Conservation (phyloP, 2,888 invertebrate genomes). For the Cephus runcator region DNA sequence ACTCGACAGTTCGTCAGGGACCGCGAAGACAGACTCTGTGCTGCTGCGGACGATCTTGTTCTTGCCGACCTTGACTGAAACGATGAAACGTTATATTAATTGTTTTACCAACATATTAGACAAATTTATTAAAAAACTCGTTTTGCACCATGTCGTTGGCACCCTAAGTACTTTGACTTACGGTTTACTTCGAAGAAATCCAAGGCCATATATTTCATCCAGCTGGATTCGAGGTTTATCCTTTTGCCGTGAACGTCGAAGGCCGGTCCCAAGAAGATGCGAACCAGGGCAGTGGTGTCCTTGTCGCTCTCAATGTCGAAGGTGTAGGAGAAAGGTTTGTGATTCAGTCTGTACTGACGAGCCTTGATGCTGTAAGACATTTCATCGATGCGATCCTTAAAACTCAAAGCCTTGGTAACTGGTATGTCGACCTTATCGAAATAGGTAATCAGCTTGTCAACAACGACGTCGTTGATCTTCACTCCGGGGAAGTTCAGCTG, state of each 20-base stretch:
- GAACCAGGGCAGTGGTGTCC: constrained; percentile 70
- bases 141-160: too few relatives aligned
- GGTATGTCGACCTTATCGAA: constrained; percentile 75
- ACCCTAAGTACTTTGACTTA: too few relatives aligned
- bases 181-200: background rate
- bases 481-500: constrained; percentile 73
- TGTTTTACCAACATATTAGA: too few relatives aligned
- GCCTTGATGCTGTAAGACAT: constrained; percentile 68
- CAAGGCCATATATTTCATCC: background rate
- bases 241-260: too few relatives aligned
- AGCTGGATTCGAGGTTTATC: background rate
- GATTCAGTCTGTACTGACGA: constrained; percentile 76
- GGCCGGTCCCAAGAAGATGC: constrained; percentile 74
- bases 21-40: constrained; percentile 47
- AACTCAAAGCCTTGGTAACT: constrained; percentile 69
- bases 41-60: constrained; percentile 56
- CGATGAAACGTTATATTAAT: too few relatives aligned
- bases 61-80: constrained; percentile 54
- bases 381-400: constrained; percentile 66
- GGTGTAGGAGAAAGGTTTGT: constrained; percentile 74
- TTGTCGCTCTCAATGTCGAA: constrained; percentile 73
- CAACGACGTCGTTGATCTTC: constrained; percentile 71
- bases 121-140: too few relatives aligned
- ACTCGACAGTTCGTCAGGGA: constrained; percentile 41
- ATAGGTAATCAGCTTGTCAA: constrained; percentile 75